Evolutionary conservation across 2,888 invertebrate genomes (phyloP), one percentile per base, ranked within the genome.

Genomic region (Drosophila falleni): DNA sequence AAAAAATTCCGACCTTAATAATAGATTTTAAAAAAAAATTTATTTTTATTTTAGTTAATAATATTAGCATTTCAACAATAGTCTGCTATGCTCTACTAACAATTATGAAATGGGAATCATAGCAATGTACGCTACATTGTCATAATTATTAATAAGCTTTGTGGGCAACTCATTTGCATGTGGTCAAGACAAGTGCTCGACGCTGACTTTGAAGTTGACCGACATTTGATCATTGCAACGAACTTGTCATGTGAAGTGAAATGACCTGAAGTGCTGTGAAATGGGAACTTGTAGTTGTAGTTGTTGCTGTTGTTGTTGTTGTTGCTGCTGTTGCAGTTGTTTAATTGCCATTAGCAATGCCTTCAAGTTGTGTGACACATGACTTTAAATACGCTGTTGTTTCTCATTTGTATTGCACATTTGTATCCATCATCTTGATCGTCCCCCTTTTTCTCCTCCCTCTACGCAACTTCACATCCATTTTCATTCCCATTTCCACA

Each of bases 341-440:
- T 51, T 49, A 56, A 56, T 67, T 60, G 70, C 79, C 79, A 68
- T 49, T 64, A 74, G 63, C 63, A 47, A 49, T 58, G 62, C 51
- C 47, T 55, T 44, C 41, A 44, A 46, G 13, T 29, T 37, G 49
- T 59, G 53, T 54, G 61, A 39, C 59, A 66, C 62, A 56, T 62
- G 54, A 29, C 16, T 60, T 42, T 26, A 23, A 16, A 26, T 37
- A 23, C 53, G 49, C 37, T 61, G 60, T 55, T 75, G 64, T 63
- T 86, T 66, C 69, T 59, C 89, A 87, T 86, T 82, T 86, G 71
- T 88, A 83, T 89, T 77, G 72, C 89, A 77, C 89, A 89, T 87
- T 87, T 74, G 73, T 87, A 69, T 59, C 71, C 87, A 73, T 78
- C 89, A 87, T 73, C 81, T 79, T 64, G 51, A 54, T 47, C 19